Conservation (phyloP, 2,888 invertebrate genomes). For the Drosophila kambysellisi region DNA sequence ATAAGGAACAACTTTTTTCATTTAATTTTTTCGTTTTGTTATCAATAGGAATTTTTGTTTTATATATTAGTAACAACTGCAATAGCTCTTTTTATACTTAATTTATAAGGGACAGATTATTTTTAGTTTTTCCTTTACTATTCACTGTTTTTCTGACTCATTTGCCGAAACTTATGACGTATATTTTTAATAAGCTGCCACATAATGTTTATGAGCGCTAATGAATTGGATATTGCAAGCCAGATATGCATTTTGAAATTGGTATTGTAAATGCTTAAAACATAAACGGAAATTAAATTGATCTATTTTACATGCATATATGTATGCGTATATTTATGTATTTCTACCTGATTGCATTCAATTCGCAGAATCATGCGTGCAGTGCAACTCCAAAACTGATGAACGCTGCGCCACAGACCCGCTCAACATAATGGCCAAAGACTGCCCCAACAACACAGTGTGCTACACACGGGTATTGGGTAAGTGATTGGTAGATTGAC, state of each 20-base stretch:
- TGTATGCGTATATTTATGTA: background rate
- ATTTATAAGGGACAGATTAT: background rate
- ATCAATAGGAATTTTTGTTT: background rate
- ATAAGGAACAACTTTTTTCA: background rate
- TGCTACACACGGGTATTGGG: slow-evolving; percentile 78
- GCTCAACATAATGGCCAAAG: slow-evolving; percentile 71
- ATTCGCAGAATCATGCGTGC: slow-evolving; percentile 79
- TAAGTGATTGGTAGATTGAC: slow-evolving; percentile 46
- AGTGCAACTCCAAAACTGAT: slow-evolving; percentile 79
- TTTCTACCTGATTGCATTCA: background rate
- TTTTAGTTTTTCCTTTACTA: background rate
- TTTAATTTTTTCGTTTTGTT: background rate
- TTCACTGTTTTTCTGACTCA: background rate
- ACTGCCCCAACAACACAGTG: slow-evolving; percentile 69
- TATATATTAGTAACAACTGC: background rate
- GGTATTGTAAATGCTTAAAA: too few species aligned
- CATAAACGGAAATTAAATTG: background rate
- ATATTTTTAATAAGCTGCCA: too few species aligned
- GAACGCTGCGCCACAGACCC: slow-evolving; percentile 81
- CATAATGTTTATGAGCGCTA: too few species aligned
- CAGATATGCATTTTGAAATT: too few species aligned
- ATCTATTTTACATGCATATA: background rate
- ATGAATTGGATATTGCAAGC: too few species aligned
- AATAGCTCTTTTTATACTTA: background rate
- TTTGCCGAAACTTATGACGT: background rate